Evolutionary conservation across 2,797 vertebrate genomes (phyloP), one percentile per base, ranked within the genome.

Genomic region (Enteromius radiatus): DNA sequence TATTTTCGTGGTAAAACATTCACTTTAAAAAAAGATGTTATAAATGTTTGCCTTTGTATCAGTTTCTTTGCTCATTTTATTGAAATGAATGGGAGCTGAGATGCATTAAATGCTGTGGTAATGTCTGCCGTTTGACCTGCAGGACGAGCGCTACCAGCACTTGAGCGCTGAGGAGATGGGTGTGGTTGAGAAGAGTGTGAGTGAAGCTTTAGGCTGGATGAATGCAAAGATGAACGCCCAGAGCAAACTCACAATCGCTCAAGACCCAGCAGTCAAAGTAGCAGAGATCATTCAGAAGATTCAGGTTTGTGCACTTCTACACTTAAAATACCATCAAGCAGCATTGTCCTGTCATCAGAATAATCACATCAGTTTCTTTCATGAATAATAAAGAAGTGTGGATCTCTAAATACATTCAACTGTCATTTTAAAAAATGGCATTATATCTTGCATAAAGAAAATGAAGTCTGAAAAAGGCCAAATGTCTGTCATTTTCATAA

Each of bases 191-290:
- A 97, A 96, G 88, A 94, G 90, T 68, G 93, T 96, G 54, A 95
- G 54, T 78, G 96, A 97, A 80, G 92, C 92, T 86, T 97, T 97
- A 96, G 94, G 86, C 76, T 98, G 97, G 97, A 93, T 99, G 93
- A 98, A 97, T 87, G 93, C 92, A 90, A 97, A 94, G 91, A 97
- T 99, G 95, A 97, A 97, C 9, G 94, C 95, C 45, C 97, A 99
- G 88, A 96, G 95, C 88, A 97, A 97, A 91, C 90, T 97, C 56
- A 88, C 91, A 84, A 88, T 96, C 77, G 95, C 96, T 89, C 96
- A 97, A 91, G 96, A 98, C 84, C 97, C 97, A 38, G 86, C 95
- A 59, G 96, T 98, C 68, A 97, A 96, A 94, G 96, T 97, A 91
- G 94, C 96, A 91, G 97, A 99, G 89, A 96, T 99, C 91, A 87